phyloP scores from a whole-genome alignment of 2,888 invertebrate genomes.

The Meiosimyza decipiens region DNA sequence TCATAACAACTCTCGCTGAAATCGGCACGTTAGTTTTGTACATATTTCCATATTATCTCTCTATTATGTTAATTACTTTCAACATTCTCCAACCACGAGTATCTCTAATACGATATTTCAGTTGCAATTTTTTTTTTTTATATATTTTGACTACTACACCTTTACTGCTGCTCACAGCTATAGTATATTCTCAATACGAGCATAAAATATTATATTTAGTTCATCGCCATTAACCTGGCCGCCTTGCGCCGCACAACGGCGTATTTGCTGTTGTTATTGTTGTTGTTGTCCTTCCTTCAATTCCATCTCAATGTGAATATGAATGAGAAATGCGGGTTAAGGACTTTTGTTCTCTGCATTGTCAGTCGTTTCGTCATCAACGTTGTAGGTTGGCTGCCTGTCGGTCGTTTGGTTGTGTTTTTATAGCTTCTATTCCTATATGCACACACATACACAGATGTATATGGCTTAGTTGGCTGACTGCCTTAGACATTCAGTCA shows the following conservation, averaged over 20 bases:
- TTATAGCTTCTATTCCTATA: no score
- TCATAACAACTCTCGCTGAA: no score
- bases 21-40: no score
- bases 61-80: neutral
- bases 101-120: no score
- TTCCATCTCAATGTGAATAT: neutral
- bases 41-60: no score
- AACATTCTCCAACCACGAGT: no score
- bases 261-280: no score
- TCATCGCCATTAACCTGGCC: slow-evolving; percentile 16
- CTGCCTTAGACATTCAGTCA: neutral
- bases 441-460: no score
- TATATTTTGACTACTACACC: no score
- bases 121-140: no score
- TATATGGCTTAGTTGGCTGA: no score
- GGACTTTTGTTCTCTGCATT: slow-evolving; percentile 22
- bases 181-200: neutral
- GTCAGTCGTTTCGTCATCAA: slow-evolving; percentile 1
- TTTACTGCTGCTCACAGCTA: no score
- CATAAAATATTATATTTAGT: slow-evolving; percentile 15
- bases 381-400: neutral
- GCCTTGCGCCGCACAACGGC: neutral
- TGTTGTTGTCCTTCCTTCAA: neutral
- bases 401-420: neutral
- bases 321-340: slow-evolving; percentile 23